Percentiles rank a stretch among this genome's conserved stretches.
These are phyloP conservation scores for Glossophaga mutica DNA, from an alignment of 2,797 vertebrate species.

Conservation along the genomic window DNA sequence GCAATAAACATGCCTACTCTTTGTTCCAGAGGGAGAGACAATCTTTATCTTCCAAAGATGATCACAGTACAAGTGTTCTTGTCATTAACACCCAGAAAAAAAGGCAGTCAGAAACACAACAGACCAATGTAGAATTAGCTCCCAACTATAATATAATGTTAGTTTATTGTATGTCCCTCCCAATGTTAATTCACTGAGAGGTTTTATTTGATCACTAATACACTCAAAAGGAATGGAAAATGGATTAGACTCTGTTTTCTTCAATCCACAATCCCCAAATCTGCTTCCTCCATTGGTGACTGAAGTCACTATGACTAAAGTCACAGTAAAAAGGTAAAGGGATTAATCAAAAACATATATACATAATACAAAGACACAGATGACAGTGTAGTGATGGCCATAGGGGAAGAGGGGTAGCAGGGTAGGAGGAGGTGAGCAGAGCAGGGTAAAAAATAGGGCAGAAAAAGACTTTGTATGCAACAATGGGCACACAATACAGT, in stretches of 20 bases:
- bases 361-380: background rate
- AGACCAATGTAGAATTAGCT: background rate
- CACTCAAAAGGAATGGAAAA: background rate
- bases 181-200: background rate
- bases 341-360: background rate
- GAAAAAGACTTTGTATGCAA: background rate
- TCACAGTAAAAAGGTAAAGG: background rate
- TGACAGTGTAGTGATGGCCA: too few relatives aligned
- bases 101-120: background rate
- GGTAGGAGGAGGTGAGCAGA: background rate
- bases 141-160: background rate
- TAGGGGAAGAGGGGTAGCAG: background rate
- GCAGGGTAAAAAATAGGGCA: background rate
- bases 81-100: background rate
- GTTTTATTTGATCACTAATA: background rate
- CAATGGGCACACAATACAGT: background rate
- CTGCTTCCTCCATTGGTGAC: background rate
- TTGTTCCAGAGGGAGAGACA: background rate
- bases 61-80: background rate
- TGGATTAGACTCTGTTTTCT: background rate
- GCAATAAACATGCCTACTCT: background rate
- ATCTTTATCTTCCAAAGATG: background rate
- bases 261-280: background rate
- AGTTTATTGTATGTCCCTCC: background rate
- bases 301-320: too few relatives aligned